Base-by-base conservation (phyloP, 2,888 invertebrate genomes). In the Ceriagrion tenellum region DNA sequence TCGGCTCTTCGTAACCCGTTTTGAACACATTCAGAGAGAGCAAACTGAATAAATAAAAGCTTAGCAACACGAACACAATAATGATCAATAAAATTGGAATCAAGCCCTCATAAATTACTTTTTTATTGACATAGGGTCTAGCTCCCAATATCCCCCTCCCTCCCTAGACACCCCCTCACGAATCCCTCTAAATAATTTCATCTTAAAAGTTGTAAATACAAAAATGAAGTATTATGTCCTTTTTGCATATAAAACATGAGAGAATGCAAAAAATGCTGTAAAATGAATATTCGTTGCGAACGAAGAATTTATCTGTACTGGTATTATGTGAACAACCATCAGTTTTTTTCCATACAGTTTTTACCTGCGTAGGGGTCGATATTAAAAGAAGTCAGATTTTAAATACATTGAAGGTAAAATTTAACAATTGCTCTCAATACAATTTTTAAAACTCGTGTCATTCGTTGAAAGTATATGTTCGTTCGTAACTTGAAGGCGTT, bases 321-420 rank as follows among this genome's bases (percentile, higher is more conserved):
- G 81, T 81, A 81, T 81, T 81, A n/a, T 26, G 23, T 16, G 35
- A 16, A 81, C 12, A 81, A 13, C 8, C 81, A 16, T 93, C 26
- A 69, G 69, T 93, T 93, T 93, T 91, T 93, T 74, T 93, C n/a
- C 26, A 69, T 26, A 93, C 47, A 93, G 69, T 93, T 93, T 93
- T 93, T 47, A 74, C 93, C 40, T 26, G 93, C 69, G 40, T 93
- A 93, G 93, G 47, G 30, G 63, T 93, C 74, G 93, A 47, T 47
- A 69, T 81, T 81, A 35, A 81, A 81, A 35, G 81, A 81, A 81
- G 81, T 81, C 81, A 81, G 81, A 81, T 81, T 81, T 81, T 81
- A 81, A 63, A 40, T 47, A 69, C 63, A 47, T 93, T 74, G 74
- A 47, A 69, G 69, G 89, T 89, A 89, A 89, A 89, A 89, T 55